These are phyloP conservation scores for Drosophila sucinea DNA, from an alignment of 1,140 invertebrate genomes.

Conservation along the genomic window DNA sequence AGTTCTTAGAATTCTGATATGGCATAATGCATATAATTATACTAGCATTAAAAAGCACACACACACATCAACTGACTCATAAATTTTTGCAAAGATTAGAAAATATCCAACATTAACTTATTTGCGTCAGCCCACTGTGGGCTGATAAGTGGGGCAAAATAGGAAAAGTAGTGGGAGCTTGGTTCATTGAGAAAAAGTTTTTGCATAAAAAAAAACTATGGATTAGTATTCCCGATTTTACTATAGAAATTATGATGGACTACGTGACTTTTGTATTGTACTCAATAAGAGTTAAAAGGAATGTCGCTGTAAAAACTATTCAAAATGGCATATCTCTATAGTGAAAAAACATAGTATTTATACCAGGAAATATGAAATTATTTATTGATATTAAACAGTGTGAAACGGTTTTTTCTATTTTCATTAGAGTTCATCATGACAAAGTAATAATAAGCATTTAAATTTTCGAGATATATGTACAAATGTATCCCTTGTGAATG, in stretches of 20 bases:
- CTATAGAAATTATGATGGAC: conserved; percentile 22
- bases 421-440: too few species aligned
- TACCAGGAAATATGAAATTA: not conserved
- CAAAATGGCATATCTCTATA: not conserved
- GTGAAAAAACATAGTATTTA: not conserved
- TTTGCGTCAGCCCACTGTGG: not conserved
- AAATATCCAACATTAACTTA: not conserved
- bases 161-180: not conserved
- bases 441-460: too few species aligned
- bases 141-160: not conserved
- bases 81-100: conserved; percentile 4
- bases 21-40: conserved; percentile 16
- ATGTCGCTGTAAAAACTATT: conserved; percentile 12
- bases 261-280: conserved; percentile 60
- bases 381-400: not conserved
- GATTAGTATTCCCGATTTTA: too few species aligned
- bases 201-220: not conserved
- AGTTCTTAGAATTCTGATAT: conserved; percentile 70
- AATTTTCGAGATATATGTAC: too few species aligned
- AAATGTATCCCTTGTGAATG: too few species aligned
- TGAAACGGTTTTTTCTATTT: too few species aligned
- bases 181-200: not conserved
- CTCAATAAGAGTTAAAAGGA: not conserved
- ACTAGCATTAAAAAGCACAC: not conserved
- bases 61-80: not conserved